Percentiles rank a stretch among this genome's conserved stretches.
phyloP scores from a whole-genome alignment of 2,888 invertebrate genomes.

The Teinopalpus imperialis region DNA sequence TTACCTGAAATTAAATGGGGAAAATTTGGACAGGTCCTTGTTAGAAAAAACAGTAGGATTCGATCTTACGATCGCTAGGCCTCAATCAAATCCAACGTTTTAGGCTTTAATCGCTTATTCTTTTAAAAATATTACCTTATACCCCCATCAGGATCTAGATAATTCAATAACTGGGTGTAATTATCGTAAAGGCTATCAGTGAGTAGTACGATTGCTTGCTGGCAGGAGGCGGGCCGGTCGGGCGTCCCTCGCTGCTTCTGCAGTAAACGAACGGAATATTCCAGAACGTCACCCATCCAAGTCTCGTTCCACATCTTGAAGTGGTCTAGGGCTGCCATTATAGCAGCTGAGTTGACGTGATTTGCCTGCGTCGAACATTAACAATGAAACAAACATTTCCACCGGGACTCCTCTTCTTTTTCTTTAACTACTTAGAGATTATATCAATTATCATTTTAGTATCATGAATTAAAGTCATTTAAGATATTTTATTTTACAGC shows the following conservation, averaged over 20 bases:
- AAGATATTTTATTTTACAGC: too few relatives aligned
- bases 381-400: too few relatives aligned
- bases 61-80: too few relatives aligned
- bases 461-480: too few relatives aligned
- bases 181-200: conserved; percentile 64
- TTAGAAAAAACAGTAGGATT: too few relatives aligned
- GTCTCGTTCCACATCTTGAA: conserved; percentile 54
- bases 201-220: conserved; percentile 70
- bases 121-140: conserved; percentile 65
- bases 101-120: too few relatives aligned
- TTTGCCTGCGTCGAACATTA: conserved; percentile 53
- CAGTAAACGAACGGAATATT: conserved; percentile 51
- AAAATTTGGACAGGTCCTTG: too few relatives aligned
- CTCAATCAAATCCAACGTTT: too few relatives aligned
- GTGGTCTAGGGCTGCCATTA: conserved; percentile 57
- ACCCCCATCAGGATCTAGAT: conserved; percentile 55
- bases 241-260: conserved; percentile 39
- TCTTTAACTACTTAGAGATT: too few relatives aligned
- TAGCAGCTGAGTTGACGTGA: conserved; percentile 71
- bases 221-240: conserved; percentile 57
- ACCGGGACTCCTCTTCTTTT: too few relatives aligned
- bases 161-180: conserved; percentile 49
- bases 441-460: too few relatives aligned
- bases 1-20: too few relatives aligned
- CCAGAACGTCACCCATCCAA: conserved; percentile 49